Percentiles rank a stretch among this genome's conserved stretches.
These are phyloP conservation scores for Peromyscus nudipes DNA, from an alignment of 2,797 vertebrate genomes.

Conservation along the genomic window DNA sequence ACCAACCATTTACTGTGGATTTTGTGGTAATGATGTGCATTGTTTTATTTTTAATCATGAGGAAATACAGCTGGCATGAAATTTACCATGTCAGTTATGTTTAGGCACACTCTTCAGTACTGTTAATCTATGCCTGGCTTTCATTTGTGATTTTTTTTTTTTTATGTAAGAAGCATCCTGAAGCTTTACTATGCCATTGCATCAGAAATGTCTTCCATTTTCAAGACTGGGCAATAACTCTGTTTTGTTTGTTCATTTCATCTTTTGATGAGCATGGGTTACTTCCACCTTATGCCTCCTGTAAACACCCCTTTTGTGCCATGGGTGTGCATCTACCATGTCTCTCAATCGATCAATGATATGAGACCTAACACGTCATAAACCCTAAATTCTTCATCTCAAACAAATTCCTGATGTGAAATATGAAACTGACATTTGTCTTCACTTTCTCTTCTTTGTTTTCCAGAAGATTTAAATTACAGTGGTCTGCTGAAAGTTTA, in stretches of 20 bases:
- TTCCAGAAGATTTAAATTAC: neutral
- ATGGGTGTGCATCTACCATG: rapidly evolving
- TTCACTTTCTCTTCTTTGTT: neutral
- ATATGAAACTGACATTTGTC: neutral
- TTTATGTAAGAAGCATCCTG: neutral
- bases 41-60: too few relatives aligned
- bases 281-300: neutral
- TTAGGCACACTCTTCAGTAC: too few relatives aligned
- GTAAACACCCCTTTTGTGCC: neutral
- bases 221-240: neutral
- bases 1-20: too few relatives aligned
- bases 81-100: too few relatives aligned
- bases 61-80: too few relatives aligned
- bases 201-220: neutral
- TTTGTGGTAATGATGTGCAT: too few relatives aligned
- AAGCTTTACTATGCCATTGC: neutral
- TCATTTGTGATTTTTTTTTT: too few relatives aligned
- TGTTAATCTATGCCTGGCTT: too few relatives aligned
- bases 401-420: neutral
- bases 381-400: neutral
- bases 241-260: neutral
- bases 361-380: neutral
- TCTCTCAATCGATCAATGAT: neutral
- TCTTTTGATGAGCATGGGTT: neutral
- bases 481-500: neutral